These are phyloP conservation scores for Sciurus vulgaris DNA, from an alignment of 2,797 vertebrate genomes.

Conservation along the genomic window DNA sequence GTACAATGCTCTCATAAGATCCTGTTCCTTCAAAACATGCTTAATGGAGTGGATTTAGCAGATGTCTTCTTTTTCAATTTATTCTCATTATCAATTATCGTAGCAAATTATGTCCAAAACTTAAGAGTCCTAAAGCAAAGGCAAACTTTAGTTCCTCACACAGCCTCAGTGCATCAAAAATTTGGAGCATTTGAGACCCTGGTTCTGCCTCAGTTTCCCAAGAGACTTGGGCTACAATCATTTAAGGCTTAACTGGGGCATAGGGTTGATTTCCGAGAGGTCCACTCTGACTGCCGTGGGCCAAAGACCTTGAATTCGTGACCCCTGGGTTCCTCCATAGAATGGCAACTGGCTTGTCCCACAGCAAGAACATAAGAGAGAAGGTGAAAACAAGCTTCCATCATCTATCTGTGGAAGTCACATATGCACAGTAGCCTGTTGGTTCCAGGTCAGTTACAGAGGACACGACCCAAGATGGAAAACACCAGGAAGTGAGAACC, in stretches of 20 bases:
- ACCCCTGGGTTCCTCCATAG: not conserved
- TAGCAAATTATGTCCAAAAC: not conserved
- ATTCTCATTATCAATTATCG: not conserved
- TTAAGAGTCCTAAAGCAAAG: not conserved
- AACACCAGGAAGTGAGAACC: not conserved
- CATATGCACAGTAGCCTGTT: not conserved
- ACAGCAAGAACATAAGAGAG: not conserved
- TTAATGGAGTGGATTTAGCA: not conserved
- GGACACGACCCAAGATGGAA: not conserved
- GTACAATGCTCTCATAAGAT: not conserved
- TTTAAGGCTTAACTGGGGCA: not conserved
- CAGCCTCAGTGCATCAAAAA: not conserved
- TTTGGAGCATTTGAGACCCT: not conserved
- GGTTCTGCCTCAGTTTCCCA: not conserved
- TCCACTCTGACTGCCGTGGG: not conserved
- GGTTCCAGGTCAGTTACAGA: not conserved
- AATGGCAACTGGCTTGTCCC: not conserved
- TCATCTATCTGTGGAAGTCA: not conserved
- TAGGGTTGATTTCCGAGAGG: not conserved
- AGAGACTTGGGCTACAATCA: not conserved
- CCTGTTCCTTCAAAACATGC: not conserved
- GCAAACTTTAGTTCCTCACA: not conserved
- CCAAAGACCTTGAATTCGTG: not conserved
- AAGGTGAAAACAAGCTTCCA: not conserved
- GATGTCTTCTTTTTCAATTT: not conserved